Evolutionary conservation across 2,797 vertebrate genomes (phyloP).

Genomic region (Periparus ater): DNA sequence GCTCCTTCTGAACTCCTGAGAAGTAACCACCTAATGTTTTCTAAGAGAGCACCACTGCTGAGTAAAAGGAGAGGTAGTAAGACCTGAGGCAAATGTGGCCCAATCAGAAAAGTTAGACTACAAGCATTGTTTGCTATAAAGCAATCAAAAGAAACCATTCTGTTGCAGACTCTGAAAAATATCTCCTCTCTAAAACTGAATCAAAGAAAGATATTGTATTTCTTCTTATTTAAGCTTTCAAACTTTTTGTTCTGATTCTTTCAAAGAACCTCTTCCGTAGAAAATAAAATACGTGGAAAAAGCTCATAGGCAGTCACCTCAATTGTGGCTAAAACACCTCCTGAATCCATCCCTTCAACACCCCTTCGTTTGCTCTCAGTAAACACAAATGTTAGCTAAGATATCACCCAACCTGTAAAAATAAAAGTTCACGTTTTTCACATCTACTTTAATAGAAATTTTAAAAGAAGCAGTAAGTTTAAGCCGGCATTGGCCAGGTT

Average conservation of each 20-base stretch:
- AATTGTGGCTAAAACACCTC: neutral
- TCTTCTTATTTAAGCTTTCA: neutral
- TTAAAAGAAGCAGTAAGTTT: accelerated
- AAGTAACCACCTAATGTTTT: neutral
- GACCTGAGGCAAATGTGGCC: neutral
- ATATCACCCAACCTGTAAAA: neutral
- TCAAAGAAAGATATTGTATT: neutral
- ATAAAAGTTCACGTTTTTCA: neutral
- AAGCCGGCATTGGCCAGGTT: neutral
- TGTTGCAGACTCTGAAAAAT: neutral
- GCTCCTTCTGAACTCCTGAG: neutral
- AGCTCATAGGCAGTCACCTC: neutral
- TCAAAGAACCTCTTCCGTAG: neutral
- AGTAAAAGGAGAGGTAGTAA: neutral
- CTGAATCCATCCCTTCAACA: neutral
- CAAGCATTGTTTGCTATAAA: neutral
- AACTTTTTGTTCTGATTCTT: neutral
- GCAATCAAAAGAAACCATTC: neutral
- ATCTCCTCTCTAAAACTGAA: neutral
- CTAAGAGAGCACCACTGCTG: neutral
- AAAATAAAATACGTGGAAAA: neutral
- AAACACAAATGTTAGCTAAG: neutral
- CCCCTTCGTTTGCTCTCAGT: neutral
- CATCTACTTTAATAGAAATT: neutral
- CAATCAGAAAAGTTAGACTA: neutral